These are phyloP conservation scores for Kradibia gibbosae DNA, from an alignment of 1,140 invertebrate species.

Conservation along the genomic window DNA sequence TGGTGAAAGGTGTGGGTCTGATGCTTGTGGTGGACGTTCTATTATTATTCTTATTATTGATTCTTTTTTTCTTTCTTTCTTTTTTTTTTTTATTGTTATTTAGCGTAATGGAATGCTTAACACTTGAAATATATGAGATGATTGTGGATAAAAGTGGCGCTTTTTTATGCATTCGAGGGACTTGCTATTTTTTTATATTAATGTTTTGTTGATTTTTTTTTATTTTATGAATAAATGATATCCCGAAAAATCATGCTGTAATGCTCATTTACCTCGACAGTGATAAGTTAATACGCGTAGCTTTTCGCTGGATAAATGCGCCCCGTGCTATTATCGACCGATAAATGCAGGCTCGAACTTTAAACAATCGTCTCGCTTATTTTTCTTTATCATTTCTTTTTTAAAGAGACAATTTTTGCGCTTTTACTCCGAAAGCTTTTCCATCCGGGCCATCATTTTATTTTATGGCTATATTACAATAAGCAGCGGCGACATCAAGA, in stretches of 20 bases:
- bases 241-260: not conserved
- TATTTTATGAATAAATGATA: not conserved
- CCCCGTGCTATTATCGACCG: not conserved
- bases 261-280: not conserved
- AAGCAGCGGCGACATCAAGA: not conserved
- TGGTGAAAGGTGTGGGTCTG: not conserved
- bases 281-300: not conserved
- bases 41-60: not conserved
- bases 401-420: not conserved
- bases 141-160: not conserved
- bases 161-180: not conserved
- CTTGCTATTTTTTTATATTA: not conserved
- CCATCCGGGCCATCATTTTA: not conserved
- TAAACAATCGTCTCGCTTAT: not conserved
- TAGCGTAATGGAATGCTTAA: not conserved
- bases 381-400: not conserved
- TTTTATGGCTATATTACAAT: not conserved
- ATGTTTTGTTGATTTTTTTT: not conserved
- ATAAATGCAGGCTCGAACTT: not conserved
- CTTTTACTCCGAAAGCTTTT: conserved; percentile 12
- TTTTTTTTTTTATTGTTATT: not conserved
- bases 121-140: not conserved
- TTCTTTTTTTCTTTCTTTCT: not conserved
- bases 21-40: not conserved
- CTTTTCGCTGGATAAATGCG: not conserved